Base-by-base conservation (phyloP, 2,797 vertebrate genomes). In the Odontamblyopus rebecca region DNA sequence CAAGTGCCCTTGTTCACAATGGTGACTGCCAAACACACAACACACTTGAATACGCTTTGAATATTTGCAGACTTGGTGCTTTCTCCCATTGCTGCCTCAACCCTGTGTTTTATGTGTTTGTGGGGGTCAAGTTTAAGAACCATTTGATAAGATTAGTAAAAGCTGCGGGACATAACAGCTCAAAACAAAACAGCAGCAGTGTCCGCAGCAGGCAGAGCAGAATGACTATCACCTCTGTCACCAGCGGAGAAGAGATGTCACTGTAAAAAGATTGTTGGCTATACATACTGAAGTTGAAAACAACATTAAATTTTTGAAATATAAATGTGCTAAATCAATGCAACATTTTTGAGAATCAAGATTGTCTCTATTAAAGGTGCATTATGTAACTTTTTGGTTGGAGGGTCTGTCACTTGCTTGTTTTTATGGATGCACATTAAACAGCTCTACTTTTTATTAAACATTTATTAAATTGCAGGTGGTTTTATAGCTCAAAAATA, bases 41-140 rank as follows among this genome's bases (percentile, higher is more conserved):
- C 6, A 62, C 27, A 0, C 32, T 94, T 12, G 85, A 79, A 4
- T 92, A 94, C 0, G 91, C 91, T 13, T 79, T 94, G 61, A 79
- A 92, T 44, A 35, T 97, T 72, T 92, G 92, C 72, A 92, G 94
- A 5, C 79, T 94, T 23, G 61, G 97, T 26, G 97, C 96, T 19
- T 97, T 95, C 81, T 96, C 93, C 1, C 97, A 99, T 79, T 99
- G 97, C 83, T 97, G 95, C 83, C 92, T 99, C 29, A 97, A 99
- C 82, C 97, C 97, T 0, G 88, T 99, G 62, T 95, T 99, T 87
- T 99, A 98, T 0, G 96, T 96, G 26, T 95, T 99, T 18, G 92
- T 96, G 0, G 97, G 97, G 3, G 86, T 96, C 66, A 98, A 98
- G 87, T 98, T 97, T 89, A 96, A 94, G 84, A 94, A 76, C 18